Evolutionary conservation across 2,113 vertebrate genomes (phyloP), one percentile per base, ranked within the genome.

Genomic region (Odocoileus hemionus): DNA sequence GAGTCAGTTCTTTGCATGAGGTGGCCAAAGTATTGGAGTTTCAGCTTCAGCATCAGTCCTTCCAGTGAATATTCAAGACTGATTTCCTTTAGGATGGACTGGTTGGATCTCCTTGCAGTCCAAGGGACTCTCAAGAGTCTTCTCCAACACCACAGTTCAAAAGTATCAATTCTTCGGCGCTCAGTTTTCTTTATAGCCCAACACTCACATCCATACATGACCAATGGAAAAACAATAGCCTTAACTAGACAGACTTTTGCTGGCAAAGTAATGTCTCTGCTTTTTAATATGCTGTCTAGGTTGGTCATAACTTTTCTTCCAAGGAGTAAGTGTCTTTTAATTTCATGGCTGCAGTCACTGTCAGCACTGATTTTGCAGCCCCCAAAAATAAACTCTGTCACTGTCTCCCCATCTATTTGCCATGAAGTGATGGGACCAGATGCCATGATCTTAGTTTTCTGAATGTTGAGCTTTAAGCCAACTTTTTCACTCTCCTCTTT

Each of bases 331-430:
- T 5, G 3, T 15, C 60, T 30, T 61, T 61, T 61, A 3, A 61
- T 61, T 61, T 61, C 28, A 61, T 6, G 43, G 43, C 43, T 43
- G 43, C 43, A 43, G 43, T 39, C 39, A 39, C 39, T 39, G 39
- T 39, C 1, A 0, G 7, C 33, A 64, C 1, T 64, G 61, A 64
- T 9, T 64, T 64, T 64, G 16, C 7, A n/a, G 16, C 33, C 33
- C 33, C 3, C 0, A 1, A 17, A 64, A n/a, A n/a, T 64, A 64
- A 64, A 64, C 3, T 64, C 60, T 33, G 60, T 2, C 33, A 64
- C 61, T 8, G 61, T n/a, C n/a, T n/a, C 16, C 33, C 16, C 33
- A 64, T 64, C 33, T 64, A 19, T 64, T 64, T n/a, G 15, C 61
- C 61, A 64, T 64, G 61, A n/a, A 64, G 61, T 64, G 30, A n/a